These are phyloP conservation scores for Furcifer pardalis DNA, from an alignment of 2,797 vertebrate genomes.

Conservation along the genomic window DNA sequence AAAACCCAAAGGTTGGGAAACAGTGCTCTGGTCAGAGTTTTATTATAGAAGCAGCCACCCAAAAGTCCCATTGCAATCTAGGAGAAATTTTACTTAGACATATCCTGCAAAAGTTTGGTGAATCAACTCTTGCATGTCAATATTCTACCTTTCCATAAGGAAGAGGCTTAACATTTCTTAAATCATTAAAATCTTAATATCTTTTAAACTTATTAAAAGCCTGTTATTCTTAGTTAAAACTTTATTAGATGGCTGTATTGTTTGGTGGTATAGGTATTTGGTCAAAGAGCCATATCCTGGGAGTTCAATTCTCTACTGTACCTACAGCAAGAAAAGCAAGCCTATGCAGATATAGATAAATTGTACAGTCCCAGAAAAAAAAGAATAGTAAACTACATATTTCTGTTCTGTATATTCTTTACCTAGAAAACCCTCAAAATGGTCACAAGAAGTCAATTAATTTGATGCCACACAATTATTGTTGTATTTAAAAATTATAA, in stretches of 20 bases:
- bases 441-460: too few relatives aligned
- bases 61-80: neutral
- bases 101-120: neutral
- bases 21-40: neutral
- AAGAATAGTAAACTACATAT: too few relatives aligned
- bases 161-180: neutral
- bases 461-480: neutral
- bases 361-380: too few relatives aligned
- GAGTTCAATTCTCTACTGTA: too few relatives aligned
- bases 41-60: neutral
- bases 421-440: too few relatives aligned
- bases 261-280: too few relatives aligned
- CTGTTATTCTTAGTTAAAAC: neutral
- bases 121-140: neutral
- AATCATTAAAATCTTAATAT: neutral
- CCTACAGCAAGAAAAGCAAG: too few relatives aligned
- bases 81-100: neutral
- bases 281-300: too few relatives aligned
- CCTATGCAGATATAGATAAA: too few relatives aligned
- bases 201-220: neutral
- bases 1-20: too few relatives aligned
- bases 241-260: too few relatives aligned
- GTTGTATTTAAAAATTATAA: constrained; percentile 12
- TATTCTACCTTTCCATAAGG: neutral
- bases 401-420: too few relatives aligned